A percentile compares a stretch with the other conserved stretches of the same genome.
phyloP scores from a whole-genome alignment of 92 coral and sea anemone species.

The Muricea muricata region DNA sequence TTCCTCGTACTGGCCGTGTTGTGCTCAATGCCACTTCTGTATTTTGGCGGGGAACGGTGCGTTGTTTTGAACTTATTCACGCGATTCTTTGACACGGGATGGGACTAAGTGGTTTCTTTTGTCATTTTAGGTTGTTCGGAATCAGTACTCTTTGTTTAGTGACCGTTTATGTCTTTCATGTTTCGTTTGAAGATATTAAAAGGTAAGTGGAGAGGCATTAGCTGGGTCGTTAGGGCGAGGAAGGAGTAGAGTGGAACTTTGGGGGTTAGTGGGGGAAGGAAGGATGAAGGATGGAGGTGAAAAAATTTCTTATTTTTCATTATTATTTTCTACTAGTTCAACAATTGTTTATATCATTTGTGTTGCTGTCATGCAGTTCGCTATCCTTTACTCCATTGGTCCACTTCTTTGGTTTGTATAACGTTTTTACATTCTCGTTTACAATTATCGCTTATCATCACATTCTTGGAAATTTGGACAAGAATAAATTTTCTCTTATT shows the following conservation, averaged over 20 bases:
- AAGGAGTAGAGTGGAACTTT: no score
- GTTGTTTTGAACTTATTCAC: not conserved
- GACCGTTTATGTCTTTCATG: conserved; percentile 35
- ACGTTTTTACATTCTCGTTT: not conserved
- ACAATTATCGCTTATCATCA: not conserved
- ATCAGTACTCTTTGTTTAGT: conserved; percentile 23
- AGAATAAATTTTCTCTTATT: not conserved
- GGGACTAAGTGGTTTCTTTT: no score
- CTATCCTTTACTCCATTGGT: conserved; percentile 26
- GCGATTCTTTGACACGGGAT: not conserved
- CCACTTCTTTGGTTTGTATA: conserved; percentile 37
- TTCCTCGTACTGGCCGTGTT: conserved; percentile 16
- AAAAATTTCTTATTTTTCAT: no score
- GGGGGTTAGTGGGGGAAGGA: no score
- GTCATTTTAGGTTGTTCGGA: conserved; percentile 20
- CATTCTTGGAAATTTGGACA: not conserved
- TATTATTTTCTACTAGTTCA: conserved; percentile 33
- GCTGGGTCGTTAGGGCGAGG: no score
- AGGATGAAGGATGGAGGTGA: no score
- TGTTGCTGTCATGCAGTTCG: conserved; percentile 33
- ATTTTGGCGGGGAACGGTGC: conserved; percentile 45
- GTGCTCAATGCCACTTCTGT: conserved; percentile 28
- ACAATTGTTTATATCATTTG: conserved; percentile 24
- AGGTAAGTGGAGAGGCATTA: not conserved
- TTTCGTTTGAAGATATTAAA: conserved; percentile 17